Evolutionary conservation across 2,888 invertebrate species (phyloP), one percentile per base, ranked within the genome.

Genomic region (Epistrophe eligans): DNA sequence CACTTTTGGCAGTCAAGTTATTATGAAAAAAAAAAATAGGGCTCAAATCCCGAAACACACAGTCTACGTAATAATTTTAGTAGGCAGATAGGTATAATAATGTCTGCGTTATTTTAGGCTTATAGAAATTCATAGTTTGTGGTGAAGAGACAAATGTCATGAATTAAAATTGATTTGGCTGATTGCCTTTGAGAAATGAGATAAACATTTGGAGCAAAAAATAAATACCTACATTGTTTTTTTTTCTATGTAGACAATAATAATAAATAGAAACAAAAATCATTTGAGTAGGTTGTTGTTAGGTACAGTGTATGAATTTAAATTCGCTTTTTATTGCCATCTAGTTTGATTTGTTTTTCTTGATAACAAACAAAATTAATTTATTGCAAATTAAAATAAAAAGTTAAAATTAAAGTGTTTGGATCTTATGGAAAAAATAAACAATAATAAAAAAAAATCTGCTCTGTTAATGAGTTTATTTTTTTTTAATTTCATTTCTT

Each of bases 1-100:
- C 80, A 72, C 72, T 84, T 84, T 80, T 80, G 77, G 80, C 80
- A 80, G 72, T 77, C 60, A 66, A 80, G 72, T 66, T 72, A 71
- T 35, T 6, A 35, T 35, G 7, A 58, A 66, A 76, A 15, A 62
- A n/a, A 52, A 52, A 55, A 50, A 71, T 76, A 79, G 66, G 76
- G 70, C 79, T 58, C 67, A 55, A 60, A 35, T 48, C 19, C 15
- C 19, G 13, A 40, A 32, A 10, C 43, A 24, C 24, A 43, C 0
- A 19, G 24, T 24, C 24, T 24, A 24, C 9, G 11, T 52, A 10
- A n/a, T 55, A 19, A 15, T 15, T 11, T 55, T 50, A 11, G 9
- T 72, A n/a, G 7, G 13, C 9, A 11, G 4, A 3, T 40, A 40
- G 4, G 13, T 40, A 13, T 2, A 40, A 6, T 45, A 24, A 24